Conservation (phyloP, 2,113 vertebrate species). For the Xenopus tropicalis region DNA sequence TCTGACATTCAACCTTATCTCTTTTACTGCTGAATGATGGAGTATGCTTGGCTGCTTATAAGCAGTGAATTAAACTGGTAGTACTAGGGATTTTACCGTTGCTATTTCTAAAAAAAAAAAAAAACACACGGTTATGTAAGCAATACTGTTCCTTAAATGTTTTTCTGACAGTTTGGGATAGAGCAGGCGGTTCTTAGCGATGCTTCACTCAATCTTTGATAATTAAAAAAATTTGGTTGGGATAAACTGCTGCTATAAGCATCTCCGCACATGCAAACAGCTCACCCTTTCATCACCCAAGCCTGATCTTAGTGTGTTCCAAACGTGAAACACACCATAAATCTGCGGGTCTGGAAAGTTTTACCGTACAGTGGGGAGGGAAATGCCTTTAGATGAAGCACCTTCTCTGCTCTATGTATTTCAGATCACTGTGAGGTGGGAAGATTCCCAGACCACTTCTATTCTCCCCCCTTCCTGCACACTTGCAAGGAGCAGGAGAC, state of each 20-base stretch:
- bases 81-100: too few relatives aligned
- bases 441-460: constrained; percentile 30
- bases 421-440: constrained; percentile 43
- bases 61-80: too few relatives aligned
- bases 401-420: constrained; percentile 19
- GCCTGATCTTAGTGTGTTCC: constrained; percentile 53
- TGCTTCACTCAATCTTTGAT: background rate
- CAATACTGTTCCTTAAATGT: too few relatives aligned
- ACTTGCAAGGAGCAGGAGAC: constrained; percentile 43
- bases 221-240: background rate
- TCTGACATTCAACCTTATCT: too few relatives aligned
- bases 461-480: rapidly evolving
- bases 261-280: constrained; percentile 43
- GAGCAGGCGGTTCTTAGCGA: background rate
- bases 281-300: constrained; percentile 55
- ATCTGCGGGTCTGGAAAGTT: constrained; percentile 52
- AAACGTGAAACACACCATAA: constrained; percentile 50
- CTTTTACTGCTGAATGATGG: too few relatives aligned
- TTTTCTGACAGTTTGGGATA: too few relatives aligned
- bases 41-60: too few relatives aligned
- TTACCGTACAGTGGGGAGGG: constrained; percentile 36
- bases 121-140: too few relatives aligned
- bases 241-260: constrained; percentile 13
- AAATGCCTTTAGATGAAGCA: background rate
- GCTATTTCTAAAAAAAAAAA: too few relatives aligned